phyloP scores from a whole-genome alignment of 2,113 vertebrate species.

The Plecotus auritus region DNA sequence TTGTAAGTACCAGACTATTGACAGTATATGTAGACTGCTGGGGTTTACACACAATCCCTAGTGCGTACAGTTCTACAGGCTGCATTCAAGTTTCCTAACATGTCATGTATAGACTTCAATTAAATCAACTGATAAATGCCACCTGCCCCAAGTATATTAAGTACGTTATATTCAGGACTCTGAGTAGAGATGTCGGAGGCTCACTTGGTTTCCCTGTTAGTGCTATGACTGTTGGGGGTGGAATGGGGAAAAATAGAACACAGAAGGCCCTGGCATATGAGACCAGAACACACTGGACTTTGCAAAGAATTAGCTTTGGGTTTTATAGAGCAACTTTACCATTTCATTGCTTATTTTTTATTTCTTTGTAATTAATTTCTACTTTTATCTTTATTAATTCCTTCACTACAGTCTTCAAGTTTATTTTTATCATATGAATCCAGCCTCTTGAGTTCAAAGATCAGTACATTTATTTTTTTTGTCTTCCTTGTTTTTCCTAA shows the following conservation, averaged over 20 bases:
- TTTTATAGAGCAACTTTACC: not conserved
- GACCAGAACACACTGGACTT: not conserved
- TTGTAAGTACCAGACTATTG: not conserved
- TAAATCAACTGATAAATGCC: not conserved
- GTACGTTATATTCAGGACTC: not conserved
- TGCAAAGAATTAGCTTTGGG: not conserved
- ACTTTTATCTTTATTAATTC: constrained; percentile 35
- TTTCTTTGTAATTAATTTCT: constrained; percentile 20
- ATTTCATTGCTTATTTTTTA: not conserved
- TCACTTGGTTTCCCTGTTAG: not conserved
- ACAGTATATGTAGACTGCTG: not conserved
- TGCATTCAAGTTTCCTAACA: not conserved
- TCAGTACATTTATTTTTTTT: not conserved
- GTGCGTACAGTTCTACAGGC: not conserved
- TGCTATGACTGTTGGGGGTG: too few relatives aligned
- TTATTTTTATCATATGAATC: constrained; percentile 30
- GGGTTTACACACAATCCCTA: not conserved
- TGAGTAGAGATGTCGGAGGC: not conserved
- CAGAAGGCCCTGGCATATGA: not conserved
- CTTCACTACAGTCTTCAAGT: not conserved
- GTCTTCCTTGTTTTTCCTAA: constrained; percentile 21
- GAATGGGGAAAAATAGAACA: not conserved
- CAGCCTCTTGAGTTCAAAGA: constrained; percentile 44
- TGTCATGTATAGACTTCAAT: not conserved
- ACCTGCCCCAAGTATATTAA: not conserved